Evolutionary conservation across 1,140 invertebrate species (phyloP).

Genomic region (Drosophila rhopaloa): DNA sequence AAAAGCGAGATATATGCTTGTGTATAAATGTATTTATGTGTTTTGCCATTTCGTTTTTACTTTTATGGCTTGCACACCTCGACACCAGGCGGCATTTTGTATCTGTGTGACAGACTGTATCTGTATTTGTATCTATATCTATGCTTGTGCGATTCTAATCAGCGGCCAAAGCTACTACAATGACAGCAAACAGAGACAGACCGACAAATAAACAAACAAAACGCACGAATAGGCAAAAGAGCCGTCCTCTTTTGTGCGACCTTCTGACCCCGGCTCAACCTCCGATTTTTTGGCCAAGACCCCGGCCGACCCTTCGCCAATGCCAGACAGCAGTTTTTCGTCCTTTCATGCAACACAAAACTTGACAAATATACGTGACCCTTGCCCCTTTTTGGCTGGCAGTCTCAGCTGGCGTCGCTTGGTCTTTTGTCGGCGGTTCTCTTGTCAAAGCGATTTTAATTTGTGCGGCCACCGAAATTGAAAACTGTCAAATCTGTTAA

Average conservation of each 20-base stretch:
- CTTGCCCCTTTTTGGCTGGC: slow-evolving; percentile 6
- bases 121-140: slow-evolving; percentile 32
- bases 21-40: slow-evolving; percentile 74
- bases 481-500: slow-evolving; percentile 81
- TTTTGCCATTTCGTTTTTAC: slow-evolving; percentile 62
- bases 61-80: slow-evolving; percentile 56
- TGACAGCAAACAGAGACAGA: slow-evolving; percentile 53
- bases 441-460: slow-evolving; percentile 64
- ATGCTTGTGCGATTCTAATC: slow-evolving; percentile 68
- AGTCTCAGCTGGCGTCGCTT: slow-evolving; percentile 65
- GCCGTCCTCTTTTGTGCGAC: slow-evolving; percentile 34
- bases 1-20: slow-evolving; percentile 60
- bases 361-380: slow-evolving; percentile 36
- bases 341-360: slow-evolving; percentile 32
- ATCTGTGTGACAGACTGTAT: slow-evolving; percentile 5
- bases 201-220: slow-evolving; percentile 61
- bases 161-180: slow-evolving; percentile 56
- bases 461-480: slow-evolving; percentile 65
- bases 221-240: slow-evolving; percentile 64
- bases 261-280: slow-evolving; percentile 20
- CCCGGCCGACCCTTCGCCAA: slow-evolving; percentile 39
- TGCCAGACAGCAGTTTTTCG: slow-evolving; percentile 58
- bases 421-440: slow-evolving; percentile 45
- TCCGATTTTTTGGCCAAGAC: slow-evolving; percentile 31
- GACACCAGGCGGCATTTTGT: slow-evolving; percentile 6